Base-by-base conservation (phyloP, 2,113 vertebrate genomes). In the Podocnemis expansa region DNA sequence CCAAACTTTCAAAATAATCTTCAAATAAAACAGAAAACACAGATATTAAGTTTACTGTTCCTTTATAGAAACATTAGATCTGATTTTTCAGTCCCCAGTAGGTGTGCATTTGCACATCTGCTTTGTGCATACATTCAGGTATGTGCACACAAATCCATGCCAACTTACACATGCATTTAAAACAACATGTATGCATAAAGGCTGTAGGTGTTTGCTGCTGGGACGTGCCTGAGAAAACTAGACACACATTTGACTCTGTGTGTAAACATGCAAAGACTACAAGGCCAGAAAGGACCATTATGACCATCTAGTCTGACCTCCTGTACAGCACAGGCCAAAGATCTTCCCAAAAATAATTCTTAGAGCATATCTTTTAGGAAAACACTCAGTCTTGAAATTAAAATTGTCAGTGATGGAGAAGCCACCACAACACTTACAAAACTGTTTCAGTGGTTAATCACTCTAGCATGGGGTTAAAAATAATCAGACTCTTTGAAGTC, bases 1-100 rank as follows among this genome's bases (percentile, higher is more conserved):
- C 55, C 86, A 89, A 86, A 91, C 19, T 90, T 76, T 93, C 31
- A 55, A 49, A n/a, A 95, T 10, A 96, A 19, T 86, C 6, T 88
- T 93, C 31, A 92, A 43, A 0, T 1, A 13, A 86, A 38, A 76
- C 1, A 2, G 3, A 85, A 75, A 70, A 63, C 8, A 60, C 31
- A 75, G 79, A 24, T 82, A 55, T 63, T 63, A n/a, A 3, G 1
- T 55, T 80, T 54, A 52, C 31, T 75, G 2, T 11, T 67, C 60
- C 41, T 83, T 89, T 70, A 45, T 34, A 41, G 86, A 94, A 76
- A 78, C 31, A 47, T 13, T 47, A 31, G 27, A 16, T 31, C 31
- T 54, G 54, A 78, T 78, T 78, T n/a, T 58, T n/a, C 27, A 34
- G 6, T 12, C 25, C 58, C 41, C 43, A 6, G 6, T 58, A 47